A percentile compares a stretch with the other conserved stretches of the same genome.
Evolutionary conservation across 1,140 invertebrate genomes (phyloP).

Genomic region (Gryon sp.): DNA sequence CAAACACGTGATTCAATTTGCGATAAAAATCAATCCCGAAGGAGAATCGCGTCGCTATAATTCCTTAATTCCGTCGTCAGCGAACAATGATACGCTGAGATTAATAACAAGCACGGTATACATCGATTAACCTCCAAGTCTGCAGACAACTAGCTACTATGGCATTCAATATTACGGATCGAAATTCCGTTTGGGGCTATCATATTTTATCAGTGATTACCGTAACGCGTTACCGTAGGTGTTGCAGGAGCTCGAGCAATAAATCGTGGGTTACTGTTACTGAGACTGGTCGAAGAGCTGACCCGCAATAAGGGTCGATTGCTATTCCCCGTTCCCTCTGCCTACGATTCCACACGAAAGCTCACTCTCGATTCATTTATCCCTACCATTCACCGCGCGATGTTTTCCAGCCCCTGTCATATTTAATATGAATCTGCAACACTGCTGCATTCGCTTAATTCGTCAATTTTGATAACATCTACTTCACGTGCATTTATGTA

Average conservation of each 20-base stretch:
- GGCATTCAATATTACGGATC: constrained; percentile 51
- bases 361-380: constrained; percentile 38
- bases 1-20: constrained; percentile 22
- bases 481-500: constrained; percentile 43
- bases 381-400: constrained; percentile 7
- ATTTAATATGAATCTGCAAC: constrained; percentile 34
- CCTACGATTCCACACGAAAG: constrained; percentile 18
- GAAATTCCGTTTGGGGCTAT: constrained; percentile 60
- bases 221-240: constrained; percentile 72
- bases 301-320: constrained; percentile 45
- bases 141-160: constrained; percentile 21
- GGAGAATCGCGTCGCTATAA: constrained; percentile 4
- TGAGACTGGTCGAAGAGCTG: constrained; percentile 20
- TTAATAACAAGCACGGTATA: constrained; percentile 22
- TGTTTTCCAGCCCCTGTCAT: constrained; percentile 11
- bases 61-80: constrained; percentile 1
- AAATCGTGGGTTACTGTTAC: constrained; percentile 74
- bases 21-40: too few relatives aligned
- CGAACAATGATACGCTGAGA: constrained; percentile 3
- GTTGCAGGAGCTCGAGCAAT: constrained; percentile 69
- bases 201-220: constrained; percentile 77
- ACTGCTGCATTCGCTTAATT: constrained; percentile 37
- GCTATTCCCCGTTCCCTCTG: constrained; percentile 12
- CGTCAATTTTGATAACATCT: constrained; percentile 34
- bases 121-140: constrained; percentile 26